Base-by-base conservation (phyloP, 2,797 vertebrate genomes). In the Acanthurus lineatus region DNA sequence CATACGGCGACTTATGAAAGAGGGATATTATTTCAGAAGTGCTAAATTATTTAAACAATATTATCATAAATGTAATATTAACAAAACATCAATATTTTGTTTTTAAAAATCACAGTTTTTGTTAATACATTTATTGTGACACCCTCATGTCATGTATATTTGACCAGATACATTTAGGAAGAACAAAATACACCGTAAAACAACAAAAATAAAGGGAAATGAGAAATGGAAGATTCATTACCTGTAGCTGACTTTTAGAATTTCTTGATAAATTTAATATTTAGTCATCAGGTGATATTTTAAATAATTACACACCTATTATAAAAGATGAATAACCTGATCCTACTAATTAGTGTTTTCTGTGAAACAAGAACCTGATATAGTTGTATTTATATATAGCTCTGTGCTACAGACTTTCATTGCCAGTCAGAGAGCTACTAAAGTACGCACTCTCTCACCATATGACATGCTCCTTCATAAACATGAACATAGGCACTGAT, bases 161-260 rank as follows among this genome's bases (percentile, higher is more conserved):
- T 49, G n/a, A n/a, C 53, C 35, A n/a, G 20, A 51, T 70, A 52
- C 64, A 42, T 78, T 10, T 1, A 48, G 38, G 12, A 40, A 66
- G 14, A 28, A 64, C 2, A 68, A 75, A 61, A 42, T 2, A 17
- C 3, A 35, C 1, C 0, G 35, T 2, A 45, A 17, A 65, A 60
- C 19, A 51, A 40, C 19, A 65, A 17, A 42, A 70, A n/a, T n/a
- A 47, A 70, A 20, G 9, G 6, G 22, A 45, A 15, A 20, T 1
- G 6, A 65, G 10, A 25, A 5, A 44, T 66, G 9, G 4, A 15
- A 66, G 45, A 49, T 47, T 15, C 20, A n/a, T 22, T 9, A 48
- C 47, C 51, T 22, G 51, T 0, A 42, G 20, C 28, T 15, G 19
- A 42, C 44, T 45, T 14, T 28, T 0, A 42, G 28, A 20, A 20